Evolutionary conservation across 2,888 invertebrate genomes (phyloP).

Genomic region (Lysandra coridon): DNA sequence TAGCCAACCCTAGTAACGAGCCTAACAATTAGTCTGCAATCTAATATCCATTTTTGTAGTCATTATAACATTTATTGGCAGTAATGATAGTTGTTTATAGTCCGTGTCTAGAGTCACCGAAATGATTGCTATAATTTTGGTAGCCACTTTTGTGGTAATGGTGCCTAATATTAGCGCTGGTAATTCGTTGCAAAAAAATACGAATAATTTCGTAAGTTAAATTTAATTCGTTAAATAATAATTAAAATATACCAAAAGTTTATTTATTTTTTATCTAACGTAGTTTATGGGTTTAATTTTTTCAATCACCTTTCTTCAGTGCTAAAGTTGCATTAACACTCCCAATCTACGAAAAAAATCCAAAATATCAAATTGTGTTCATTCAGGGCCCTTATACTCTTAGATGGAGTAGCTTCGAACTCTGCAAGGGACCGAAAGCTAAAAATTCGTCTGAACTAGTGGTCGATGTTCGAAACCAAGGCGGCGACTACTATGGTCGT

Average conservation of each 20-base stretch:
- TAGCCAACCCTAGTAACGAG: conserved; percentile 24
- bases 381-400: conserved; percentile 6
- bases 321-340: not conserved
- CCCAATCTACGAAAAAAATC: not conserved
- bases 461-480: not conserved
- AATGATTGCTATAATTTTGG: conserved; percentile 30
- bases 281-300: too few species aligned
- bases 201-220: conserved; percentile 35
- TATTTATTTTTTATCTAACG: too few species aligned
- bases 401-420: not conserved
- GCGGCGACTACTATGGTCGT: not conserved
- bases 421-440: conserved; percentile 18
- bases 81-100: conserved; percentile 4
- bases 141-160: conserved; percentile 13
- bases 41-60: conserved; percentile 1
- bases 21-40: not conserved
- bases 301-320: too few species aligned
- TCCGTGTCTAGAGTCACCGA: not conserved
- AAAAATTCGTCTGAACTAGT: conserved; percentile 7
- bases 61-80: conserved; percentile 6
- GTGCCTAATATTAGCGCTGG: not conserved
- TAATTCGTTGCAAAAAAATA: not conserved
- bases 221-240: too few species aligned
- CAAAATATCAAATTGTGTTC: not conserved
- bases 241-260: not conserved